Evolutionary conservation across 2,888 invertebrate genomes (phyloP).

Genomic region (Ceramica pisi): DNA sequence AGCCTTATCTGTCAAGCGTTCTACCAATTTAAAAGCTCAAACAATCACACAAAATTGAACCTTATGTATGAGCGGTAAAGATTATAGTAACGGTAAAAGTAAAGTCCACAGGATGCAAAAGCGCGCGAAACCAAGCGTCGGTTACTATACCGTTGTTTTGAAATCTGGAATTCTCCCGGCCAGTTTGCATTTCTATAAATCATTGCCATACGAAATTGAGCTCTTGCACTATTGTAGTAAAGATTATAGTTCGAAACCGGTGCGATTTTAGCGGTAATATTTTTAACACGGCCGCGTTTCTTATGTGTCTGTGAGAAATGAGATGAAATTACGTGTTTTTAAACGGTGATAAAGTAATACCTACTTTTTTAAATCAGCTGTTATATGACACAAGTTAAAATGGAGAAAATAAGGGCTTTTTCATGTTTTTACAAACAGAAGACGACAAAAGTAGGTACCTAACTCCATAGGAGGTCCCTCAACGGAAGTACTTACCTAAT

Average conservation of each 20-base stretch:
- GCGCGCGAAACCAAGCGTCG: conserved; percentile 66
- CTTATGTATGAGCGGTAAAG: conserved; percentile 3
- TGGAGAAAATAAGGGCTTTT: background rate
- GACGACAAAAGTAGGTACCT: background rate
- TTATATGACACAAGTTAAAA: background rate
- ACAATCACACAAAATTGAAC: conserved; percentile 17
- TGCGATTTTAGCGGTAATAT: conserved; percentile 48
- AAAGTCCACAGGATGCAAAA: conserved; percentile 54
- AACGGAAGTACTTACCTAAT: conserved; percentile 34
- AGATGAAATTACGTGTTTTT: conserved; percentile 50
- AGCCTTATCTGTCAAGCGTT: conserved; percentile 58
- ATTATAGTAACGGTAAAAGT: conserved; percentile 16
- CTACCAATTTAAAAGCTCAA: background rate
- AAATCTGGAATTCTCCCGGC: conserved; percentile 80
- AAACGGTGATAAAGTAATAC: conserved; percentile 9
- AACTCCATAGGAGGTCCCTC: conserved; percentile 31
- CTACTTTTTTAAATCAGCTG: conserved; percentile 37
- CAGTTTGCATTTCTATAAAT: conserved; percentile 54
- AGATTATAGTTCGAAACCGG: conserved; percentile 14
- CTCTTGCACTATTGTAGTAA: accelerated
- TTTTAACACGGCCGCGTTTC: conserved; percentile 24
- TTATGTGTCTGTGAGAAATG: conserved; percentile 43
- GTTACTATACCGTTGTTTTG: conserved; percentile 75
- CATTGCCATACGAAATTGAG: conserved; percentile 33
- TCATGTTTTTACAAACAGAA: background rate